Conservation (phyloP, 2,888 invertebrate genomes). For the Drosophila stalkeri region DNA sequence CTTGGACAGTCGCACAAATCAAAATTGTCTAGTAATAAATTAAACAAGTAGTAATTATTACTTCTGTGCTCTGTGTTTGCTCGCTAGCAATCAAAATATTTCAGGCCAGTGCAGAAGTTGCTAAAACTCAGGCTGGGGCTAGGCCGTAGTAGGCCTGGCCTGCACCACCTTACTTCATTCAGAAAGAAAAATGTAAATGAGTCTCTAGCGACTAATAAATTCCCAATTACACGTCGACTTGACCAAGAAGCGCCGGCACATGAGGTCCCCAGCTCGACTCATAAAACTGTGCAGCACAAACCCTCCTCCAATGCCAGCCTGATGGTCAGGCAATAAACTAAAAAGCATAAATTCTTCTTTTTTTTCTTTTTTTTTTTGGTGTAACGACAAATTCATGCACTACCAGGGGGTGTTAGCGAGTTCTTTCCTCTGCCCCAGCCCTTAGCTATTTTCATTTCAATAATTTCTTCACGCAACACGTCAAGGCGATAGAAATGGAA, state of each 20-base stretch:
- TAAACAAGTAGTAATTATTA: slow-evolving; percentile 77
- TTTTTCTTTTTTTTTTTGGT: slow-evolving; percentile 35
- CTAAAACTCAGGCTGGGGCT: slow-evolving; percentile 1
- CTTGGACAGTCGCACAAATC: slow-evolving; percentile 54
- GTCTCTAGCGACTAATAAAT: slow-evolving; percentile 84
- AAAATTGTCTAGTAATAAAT: slow-evolving; percentile 69
- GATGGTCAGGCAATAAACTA: slow-evolving; percentile 66
- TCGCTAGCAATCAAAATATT: slow-evolving; percentile 45
- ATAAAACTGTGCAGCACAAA: slow-evolving; percentile 55
- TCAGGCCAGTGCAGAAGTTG: slow-evolving; percentile 7
- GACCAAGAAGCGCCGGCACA: slow-evolving; percentile 50
- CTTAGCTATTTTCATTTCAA: slow-evolving; percentile 21
- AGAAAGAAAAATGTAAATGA: slow-evolving; percentile 75
- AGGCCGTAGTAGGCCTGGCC: slow-evolving; percentile 5
- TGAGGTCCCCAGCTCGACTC: slow-evolving; percentile 51
- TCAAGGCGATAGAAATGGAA: slow-evolving; percentile 46
- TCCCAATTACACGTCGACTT: slow-evolving; percentile 76
- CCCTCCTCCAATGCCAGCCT: slow-evolving; percentile 16
- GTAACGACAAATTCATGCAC: slow-evolving; percentile 62
- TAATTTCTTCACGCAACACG: slow-evolving; percentile 53
- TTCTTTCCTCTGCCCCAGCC: background rate
- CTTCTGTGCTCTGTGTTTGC: slow-evolving; percentile 40
- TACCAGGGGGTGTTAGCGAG: slow-evolving; percentile 17
- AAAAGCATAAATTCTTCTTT: slow-evolving; percentile 70
- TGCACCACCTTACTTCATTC: slow-evolving; percentile 18